Evolutionary conservation across 2,113 vertebrate genomes (phyloP).

Genomic region (Nestor notabilis): DNA sequence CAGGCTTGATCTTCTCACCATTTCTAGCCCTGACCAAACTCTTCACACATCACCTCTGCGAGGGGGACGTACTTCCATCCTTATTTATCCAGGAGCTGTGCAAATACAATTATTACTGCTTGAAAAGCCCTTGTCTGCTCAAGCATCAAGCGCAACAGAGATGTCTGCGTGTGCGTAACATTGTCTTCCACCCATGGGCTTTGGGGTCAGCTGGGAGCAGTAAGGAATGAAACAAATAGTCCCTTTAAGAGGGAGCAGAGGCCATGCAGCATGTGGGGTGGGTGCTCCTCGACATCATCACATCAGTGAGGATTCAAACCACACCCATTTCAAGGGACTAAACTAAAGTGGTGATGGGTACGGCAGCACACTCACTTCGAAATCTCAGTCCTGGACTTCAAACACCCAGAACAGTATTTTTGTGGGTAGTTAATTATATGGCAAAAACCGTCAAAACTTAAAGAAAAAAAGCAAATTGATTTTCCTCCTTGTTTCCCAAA

Average conservation of each 20-base stretch:
- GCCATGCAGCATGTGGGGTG: fast-evolving
- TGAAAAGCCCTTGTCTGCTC: neutral
- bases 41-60: neutral
- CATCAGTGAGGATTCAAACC: fast-evolving
- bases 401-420: neutral
- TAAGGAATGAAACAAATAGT: neutral
- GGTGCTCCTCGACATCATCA: neutral
- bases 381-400: neutral
- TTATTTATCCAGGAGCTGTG: neutral
- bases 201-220: neutral
- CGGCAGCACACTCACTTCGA: neutral
- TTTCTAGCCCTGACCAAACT: neutral
- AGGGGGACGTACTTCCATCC: fast-evolving
- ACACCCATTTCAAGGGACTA: neutral
- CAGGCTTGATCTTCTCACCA: fast-evolving
- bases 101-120: neutral
- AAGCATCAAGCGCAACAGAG: fast-evolving
- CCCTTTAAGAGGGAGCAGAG: neutral
- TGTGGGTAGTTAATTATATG: neutral
- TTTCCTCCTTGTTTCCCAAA: neutral
- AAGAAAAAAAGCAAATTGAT: neutral
- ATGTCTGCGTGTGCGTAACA: fast-evolving
- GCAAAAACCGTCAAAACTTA: neutral
- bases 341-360: neutral
- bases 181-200: neutral